Conservation (phyloP, 2,113 vertebrate genomes). For the Aleadryas rufinucha region DNA sequence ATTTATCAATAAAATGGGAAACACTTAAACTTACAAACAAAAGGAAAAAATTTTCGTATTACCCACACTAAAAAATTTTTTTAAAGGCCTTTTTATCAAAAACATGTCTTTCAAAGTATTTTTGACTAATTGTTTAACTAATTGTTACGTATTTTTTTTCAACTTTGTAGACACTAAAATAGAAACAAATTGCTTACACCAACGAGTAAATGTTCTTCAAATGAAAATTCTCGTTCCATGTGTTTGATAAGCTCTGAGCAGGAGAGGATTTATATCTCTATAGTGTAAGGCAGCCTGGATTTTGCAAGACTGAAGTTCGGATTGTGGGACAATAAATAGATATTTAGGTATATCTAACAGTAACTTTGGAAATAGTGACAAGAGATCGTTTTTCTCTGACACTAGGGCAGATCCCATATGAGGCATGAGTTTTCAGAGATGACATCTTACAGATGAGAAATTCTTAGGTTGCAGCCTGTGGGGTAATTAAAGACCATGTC, state of each 20-base stretch:
- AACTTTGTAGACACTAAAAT: background rate
- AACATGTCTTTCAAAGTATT: background rate
- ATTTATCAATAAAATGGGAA: background rate
- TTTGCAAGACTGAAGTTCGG: background rate
- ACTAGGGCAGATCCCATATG: background rate
- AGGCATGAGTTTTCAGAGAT: background rate
- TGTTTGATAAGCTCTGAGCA: background rate
- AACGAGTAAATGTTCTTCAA: background rate
- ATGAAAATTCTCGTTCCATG: background rate
- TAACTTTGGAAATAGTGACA: background rate
- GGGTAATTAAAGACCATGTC: background rate
- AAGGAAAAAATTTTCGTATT: background rate
- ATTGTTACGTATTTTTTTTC: too few relatives aligned
- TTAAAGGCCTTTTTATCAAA: background rate
- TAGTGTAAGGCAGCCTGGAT: background rate
- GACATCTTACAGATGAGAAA: background rate
- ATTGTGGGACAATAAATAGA: background rate
- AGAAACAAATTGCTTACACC: background rate
- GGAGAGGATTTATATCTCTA: background rate
- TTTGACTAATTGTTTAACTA: too few relatives aligned
- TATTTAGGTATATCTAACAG: background rate
- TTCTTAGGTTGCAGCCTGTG: background rate
- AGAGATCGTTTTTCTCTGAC: background rate
- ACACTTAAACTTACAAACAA: background rate
- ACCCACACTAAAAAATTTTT: background rate